Evolutionary conservation across 2,113 vertebrate genomes (phyloP).

Genomic region (Alexandromys fortis): DNA sequence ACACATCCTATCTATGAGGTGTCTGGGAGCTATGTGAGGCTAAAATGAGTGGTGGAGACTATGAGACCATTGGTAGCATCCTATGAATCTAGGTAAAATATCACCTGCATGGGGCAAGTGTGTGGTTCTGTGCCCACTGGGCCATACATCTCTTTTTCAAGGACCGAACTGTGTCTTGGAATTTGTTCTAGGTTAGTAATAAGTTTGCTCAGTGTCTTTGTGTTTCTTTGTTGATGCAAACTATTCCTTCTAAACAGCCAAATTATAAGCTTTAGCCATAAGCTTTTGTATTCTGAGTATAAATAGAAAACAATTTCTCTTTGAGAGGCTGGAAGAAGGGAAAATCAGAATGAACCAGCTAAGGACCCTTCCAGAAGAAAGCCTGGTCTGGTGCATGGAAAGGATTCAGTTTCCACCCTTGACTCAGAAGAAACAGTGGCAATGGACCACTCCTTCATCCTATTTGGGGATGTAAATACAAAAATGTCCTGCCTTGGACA

Average conservation of each 20-base stretch:
- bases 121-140: rapidly evolving
- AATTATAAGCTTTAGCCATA: neutral
- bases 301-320: neutral
- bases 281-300: neutral
- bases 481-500: no score
- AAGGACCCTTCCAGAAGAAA: neutral
- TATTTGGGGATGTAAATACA: neutral
- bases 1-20: neutral
- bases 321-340: neutral
- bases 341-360: neutral
- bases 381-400: neutral
- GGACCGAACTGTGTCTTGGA: neutral
- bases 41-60: neutral
- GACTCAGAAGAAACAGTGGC: neutral
- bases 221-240: neutral
- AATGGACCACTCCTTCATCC: neutral
- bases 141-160: neutral
- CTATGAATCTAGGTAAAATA: neutral
- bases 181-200: neutral
- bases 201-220: neutral
- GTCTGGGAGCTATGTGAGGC: neutral
- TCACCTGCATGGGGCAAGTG: neutral
- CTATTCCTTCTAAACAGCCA: neutral
- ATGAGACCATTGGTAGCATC: neutral
- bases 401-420: neutral